Evolutionary conservation across 1,140 invertebrate genomes (phyloP).

Genomic region (Polypedilum pembai): DNA sequence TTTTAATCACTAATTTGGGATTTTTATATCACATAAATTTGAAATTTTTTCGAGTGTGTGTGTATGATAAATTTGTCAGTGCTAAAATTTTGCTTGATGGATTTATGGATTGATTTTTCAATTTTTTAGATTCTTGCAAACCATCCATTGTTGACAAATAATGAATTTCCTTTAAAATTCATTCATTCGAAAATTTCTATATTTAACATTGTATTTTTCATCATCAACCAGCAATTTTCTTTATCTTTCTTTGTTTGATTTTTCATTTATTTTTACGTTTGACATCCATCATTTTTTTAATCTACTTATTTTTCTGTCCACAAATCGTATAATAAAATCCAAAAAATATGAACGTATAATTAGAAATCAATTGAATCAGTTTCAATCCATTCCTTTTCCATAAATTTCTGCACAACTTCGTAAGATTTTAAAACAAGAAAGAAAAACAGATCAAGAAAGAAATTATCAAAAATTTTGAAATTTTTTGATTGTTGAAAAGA

Average conservation of each 20-base stretch:
- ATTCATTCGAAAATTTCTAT: constrained; percentile 1
- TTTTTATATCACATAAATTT: neutral
- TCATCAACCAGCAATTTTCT: neutral
- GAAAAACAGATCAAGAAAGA: neutral
- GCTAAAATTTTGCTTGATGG: neutral
- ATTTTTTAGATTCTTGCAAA: constrained; percentile 16
- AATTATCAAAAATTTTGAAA: neutral
- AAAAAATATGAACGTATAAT: neutral
- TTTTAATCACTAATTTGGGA: neutral
- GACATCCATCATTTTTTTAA: neutral
- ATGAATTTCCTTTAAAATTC: neutral
- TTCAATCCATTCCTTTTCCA: constrained; percentile 21
- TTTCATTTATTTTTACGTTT: neutral
- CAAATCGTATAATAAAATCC: neutral
- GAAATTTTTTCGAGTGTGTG: neutral
- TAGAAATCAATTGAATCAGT: neutral
- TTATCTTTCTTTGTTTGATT: neutral
- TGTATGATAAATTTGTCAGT: neutral
- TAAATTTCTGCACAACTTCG: constrained; percentile 26
- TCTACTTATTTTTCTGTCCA: neutral
- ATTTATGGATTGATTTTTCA: constrained; percentile 24
- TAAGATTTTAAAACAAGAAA: constrained; percentile 7
- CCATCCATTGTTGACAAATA: neutral
- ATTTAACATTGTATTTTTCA: constrained; percentile 12
- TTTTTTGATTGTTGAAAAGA: neutral